Base-by-base conservation (phyloP, 2,888 invertebrate species). In the Standfussiana lucernea region DNA sequence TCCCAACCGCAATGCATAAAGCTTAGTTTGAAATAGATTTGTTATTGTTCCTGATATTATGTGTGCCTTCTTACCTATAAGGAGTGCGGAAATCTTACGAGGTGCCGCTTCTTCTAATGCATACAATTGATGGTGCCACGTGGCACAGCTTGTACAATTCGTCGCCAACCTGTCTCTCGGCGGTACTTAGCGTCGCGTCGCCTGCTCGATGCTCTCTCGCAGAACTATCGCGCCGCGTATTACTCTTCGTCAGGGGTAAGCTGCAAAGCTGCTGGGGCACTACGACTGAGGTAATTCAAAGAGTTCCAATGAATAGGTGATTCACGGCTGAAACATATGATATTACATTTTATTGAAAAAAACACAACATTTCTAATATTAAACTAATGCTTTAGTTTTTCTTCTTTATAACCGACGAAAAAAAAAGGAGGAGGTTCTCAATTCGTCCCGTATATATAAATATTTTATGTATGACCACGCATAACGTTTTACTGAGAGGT, bases 191-290 rank as follows among this genome's bases (percentile, higher is more conserved):
- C 66, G 18, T 18, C 8, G 62, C 65, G 18, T 11, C n/a, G 72
- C 35, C 47, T 11, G 69, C 5, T 62, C 40, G 47, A 47, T 21
- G 45, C 68, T 40, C 80, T n/a, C 40, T 37, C 56, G 21, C 62
- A 47, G 45, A 45, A 64, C 61, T 42, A 47, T 66, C 70, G 56
- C 62, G n/a, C 56, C 65, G 47, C 61, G 53, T 66, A 82, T 82
- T 82, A 74, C 66, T 82, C 85, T 82, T 75, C 85, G 50, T 82
- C 85, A 59, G 32, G 28, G 66, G 47, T 74, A 70, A 79, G 78
- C 78, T 76, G 77, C 77, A 50, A 66, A 77, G 80, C 68, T 53
- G 69, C 50, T 32, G 68, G 53, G 80, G 35, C 61, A 11, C 35
- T 35, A 35, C 35, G 21, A 61, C 24, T 28, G 24, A 15, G 32